A percentile compares a stretch with the other conserved stretches of the same genome.
Conservation (phyloP, 2,113 vertebrate species). For the Xiphophorus hellerii region DNA sequence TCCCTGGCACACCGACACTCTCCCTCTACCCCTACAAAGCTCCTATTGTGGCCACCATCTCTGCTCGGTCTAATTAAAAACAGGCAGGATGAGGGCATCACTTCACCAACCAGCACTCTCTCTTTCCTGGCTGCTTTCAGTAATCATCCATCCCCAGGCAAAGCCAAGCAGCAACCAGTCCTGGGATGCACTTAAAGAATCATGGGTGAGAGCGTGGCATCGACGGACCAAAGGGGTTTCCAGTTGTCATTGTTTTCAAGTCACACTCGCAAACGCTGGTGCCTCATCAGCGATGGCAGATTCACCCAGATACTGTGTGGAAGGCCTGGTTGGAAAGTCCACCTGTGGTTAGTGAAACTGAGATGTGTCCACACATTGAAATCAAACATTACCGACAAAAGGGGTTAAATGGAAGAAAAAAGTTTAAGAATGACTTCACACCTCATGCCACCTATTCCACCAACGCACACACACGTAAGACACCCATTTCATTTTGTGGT, state of each 20-base stretch:
- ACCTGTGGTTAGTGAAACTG: not conserved
- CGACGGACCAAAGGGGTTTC: conserved; percentile 12
- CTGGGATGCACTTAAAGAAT: conserved; percentile 31
- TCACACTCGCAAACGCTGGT: not conserved
- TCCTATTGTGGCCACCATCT: conserved; percentile 60
- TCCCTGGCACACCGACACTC: conserved; percentile 41
- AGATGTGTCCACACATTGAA: not conserved
- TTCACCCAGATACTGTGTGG: not conserved
- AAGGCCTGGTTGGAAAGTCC: conserved; percentile 30
- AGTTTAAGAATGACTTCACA: not conserved
- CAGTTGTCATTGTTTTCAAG: not conserved
- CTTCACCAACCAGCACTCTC: conserved; percentile 48
- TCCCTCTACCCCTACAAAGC: conserved; percentile 64
- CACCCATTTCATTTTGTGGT: not conserved
- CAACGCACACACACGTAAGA: not conserved
- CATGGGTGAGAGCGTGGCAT: conserved; percentile 52
- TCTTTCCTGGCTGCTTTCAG: conserved; percentile 54
- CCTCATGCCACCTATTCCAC: not conserved
- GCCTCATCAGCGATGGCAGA: not conserved
- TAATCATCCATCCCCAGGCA: conserved; percentile 66
- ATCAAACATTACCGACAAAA: not conserved
- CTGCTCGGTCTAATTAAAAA: conserved; percentile 68
- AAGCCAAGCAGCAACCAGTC: conserved; percentile 55
- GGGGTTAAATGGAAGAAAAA: not conserved
- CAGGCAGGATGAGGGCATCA: conserved; percentile 68